phyloP scores from a whole-genome alignment of 1,140 invertebrate species.

The Drosophila funebris region DNA sequence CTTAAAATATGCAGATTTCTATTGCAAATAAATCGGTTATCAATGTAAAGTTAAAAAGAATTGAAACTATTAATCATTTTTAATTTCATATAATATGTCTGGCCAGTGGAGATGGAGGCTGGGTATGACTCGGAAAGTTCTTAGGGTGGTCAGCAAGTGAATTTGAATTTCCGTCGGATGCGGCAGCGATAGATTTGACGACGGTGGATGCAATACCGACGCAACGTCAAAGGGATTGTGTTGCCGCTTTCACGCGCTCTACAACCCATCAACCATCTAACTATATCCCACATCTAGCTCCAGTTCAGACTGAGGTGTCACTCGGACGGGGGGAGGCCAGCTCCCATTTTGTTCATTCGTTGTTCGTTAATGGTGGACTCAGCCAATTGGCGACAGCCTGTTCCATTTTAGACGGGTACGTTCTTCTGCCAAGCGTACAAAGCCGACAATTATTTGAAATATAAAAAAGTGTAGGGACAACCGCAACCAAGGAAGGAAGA shows the following conservation, averaged over 20 bases:
- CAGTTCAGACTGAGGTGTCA: neutral
- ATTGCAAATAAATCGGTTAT: too few relatives aligned
- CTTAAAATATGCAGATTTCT: too few relatives aligned
- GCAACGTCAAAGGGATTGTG: neutral
- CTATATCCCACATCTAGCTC: neutral
- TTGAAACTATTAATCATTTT: too few relatives aligned
- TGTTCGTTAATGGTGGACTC: neutral
- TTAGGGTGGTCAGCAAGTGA: neutral
- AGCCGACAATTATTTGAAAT: neutral
- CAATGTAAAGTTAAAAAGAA: too few relatives aligned
- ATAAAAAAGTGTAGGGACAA: neutral
- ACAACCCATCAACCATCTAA: neutral
- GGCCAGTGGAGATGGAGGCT: too few relatives aligned
- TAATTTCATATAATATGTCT: too few relatives aligned
- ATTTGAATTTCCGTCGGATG: neutral
- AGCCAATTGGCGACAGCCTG: neutral
- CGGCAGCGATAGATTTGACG: too few relatives aligned
- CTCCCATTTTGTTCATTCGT: too few relatives aligned
- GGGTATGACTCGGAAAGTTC: too few relatives aligned
- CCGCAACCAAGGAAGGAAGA: neutral
- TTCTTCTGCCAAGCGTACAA: neutral
- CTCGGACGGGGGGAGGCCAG: neutral
- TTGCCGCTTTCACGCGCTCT: neutral
- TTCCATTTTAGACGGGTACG: neutral
- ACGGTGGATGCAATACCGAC: neutral